phyloP scores from a whole-genome alignment of 1,140 invertebrate genomes.

The Pseudobourletiella spinata region DNA sequence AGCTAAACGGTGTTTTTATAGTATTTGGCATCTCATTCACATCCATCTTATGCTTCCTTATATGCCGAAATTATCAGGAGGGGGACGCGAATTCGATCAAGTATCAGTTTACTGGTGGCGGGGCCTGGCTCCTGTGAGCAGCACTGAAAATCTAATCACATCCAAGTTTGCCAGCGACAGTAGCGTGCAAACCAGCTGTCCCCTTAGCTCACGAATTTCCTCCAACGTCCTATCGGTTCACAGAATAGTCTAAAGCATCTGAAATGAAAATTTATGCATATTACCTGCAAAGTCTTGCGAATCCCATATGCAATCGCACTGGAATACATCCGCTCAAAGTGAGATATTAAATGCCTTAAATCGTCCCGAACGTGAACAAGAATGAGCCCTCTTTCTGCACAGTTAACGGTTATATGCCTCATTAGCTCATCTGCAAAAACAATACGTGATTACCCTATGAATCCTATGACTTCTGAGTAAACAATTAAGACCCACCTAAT shows the following conservation, averaged over 20 bases:
- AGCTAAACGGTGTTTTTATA: too few relatives aligned
- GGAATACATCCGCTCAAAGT: constrained; percentile 89
- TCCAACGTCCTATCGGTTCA: too few relatives aligned
- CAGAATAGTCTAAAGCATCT: constrained; percentile 45
- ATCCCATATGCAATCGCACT: constrained; percentile 96
- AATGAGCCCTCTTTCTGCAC: constrained; percentile 88
- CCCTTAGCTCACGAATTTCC: too few relatives aligned
- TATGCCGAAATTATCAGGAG: too few relatives aligned
- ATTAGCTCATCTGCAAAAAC: constrained; percentile 54
- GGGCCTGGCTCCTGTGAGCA: too few relatives aligned
- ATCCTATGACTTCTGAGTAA: neutral
- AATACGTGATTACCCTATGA: neutral
- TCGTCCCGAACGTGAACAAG: constrained; percentile 88
- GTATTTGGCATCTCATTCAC: too few relatives aligned
- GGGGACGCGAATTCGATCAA: too few relatives aligned
- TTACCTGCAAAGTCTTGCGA: constrained; percentile 70
- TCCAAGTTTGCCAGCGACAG: too few relatives aligned
- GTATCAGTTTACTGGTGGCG: too few relatives aligned
- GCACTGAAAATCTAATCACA: too few relatives aligned
- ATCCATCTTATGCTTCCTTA: too few relatives aligned
- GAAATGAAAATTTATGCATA: too few relatives aligned
- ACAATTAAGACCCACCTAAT: constrained; percentile 83
- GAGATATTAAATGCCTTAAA: constrained; percentile 87
- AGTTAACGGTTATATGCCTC: constrained; percentile 92
- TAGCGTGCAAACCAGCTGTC: constrained; percentile 60